These are phyloP conservation scores for Rotaria sp. DNA, from an alignment of 2,888 invertebrate genomes.

Conservation along the genomic window DNA sequence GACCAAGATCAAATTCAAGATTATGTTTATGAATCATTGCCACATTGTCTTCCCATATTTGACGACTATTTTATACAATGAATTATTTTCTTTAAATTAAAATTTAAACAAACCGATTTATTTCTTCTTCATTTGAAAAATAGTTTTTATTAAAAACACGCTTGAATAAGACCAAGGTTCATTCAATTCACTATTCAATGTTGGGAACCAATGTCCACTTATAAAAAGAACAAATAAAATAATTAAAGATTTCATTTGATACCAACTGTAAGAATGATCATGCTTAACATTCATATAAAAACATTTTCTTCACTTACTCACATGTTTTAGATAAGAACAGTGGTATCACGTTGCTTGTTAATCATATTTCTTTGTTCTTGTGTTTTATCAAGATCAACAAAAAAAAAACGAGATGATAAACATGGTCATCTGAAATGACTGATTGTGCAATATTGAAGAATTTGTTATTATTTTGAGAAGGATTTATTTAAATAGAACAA, in stretches of 20 bases:
- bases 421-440: too few relatives aligned
- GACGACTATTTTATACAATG: conserved; percentile 7
- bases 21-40: conserved; percentile 18
- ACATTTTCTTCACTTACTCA: not conserved
- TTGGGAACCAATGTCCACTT: not conserved
- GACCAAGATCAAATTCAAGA: conserved; percentile 26
- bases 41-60: conserved; percentile 32
- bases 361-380: too few relatives aligned
- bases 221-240: not conserved
- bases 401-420: too few relatives aligned
- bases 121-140: not conserved
- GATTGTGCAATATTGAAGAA: too few relatives aligned
- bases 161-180: not conserved
- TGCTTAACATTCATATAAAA: too few relatives aligned
- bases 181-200: too few relatives aligned
- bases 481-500: too few relatives aligned
- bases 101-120: not conserved
- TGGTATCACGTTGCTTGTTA: too few relatives aligned
- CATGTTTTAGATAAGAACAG: not conserved
- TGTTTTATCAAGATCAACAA: too few relatives aligned
- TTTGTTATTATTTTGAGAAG: too few relatives aligned
- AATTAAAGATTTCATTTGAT: not conserved
- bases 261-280: too few relatives aligned
- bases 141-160: not conserved
- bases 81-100: not conserved